phyloP scores from a whole-genome alignment of 37 sponge, comb jelly and placozoan genomes.

The Ephydatia muelleri region DNA sequence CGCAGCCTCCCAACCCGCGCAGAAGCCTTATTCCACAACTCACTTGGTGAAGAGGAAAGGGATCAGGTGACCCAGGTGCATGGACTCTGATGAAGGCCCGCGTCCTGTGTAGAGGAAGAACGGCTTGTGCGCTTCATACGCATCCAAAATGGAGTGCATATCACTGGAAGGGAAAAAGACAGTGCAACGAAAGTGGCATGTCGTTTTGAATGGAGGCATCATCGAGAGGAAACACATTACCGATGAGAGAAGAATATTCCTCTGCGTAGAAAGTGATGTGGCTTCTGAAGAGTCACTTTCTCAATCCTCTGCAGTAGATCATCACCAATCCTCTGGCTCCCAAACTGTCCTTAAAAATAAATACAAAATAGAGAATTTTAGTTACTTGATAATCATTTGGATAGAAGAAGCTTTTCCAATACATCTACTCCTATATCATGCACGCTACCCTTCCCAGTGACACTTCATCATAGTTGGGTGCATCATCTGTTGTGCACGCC shows the following conservation, averaged over 20 bases:
- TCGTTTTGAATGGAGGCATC: neutral
- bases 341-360: conserved; percentile 62
- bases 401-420: too few relatives aligned
- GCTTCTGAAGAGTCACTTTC: conserved; percentile 38
- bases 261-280: conserved; percentile 77
- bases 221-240: too few relatives aligned
- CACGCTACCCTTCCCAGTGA: too few relatives aligned
- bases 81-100: too few relatives aligned
- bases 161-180: conserved; percentile 61
- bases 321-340: conserved; percentile 51
- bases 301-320: conserved; percentile 62
- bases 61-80: conserved; percentile 97
- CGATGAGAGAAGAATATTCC: conserved; percentile 89
- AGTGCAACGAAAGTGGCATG: neutral
- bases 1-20: too few relatives aligned
- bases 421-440: too few relatives aligned
- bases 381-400: too few relatives aligned
- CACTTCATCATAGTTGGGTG: too few relatives aligned
- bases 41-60: conserved; percentile 98
- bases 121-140: conserved; percentile 86
- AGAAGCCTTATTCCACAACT: too few relatives aligned
- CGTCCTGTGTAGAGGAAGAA: conserved; percentile 99
- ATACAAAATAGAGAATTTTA: too few relatives aligned
- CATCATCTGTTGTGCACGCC: too few relatives aligned
- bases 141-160: conserved; percentile 74